Evolutionary conservation across 2,888 invertebrate genomes (phyloP).

Genomic region (Anticlea derivata): DNA sequence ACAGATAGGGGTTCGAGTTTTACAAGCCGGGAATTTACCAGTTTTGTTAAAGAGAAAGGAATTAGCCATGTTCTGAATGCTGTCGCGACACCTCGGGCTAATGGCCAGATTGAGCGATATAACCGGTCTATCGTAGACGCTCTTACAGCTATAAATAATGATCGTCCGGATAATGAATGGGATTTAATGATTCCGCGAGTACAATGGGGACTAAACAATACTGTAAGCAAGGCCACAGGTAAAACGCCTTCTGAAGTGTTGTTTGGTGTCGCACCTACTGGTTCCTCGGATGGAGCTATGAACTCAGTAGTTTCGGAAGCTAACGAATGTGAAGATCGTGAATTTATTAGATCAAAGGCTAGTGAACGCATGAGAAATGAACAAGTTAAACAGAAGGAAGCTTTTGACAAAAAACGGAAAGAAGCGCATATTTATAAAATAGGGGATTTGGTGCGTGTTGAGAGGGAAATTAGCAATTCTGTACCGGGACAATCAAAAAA

Average conservation of each 20-base stretch:
- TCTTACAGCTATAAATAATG: not conserved
- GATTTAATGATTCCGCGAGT: not conserved
- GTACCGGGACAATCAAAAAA: not conserved
- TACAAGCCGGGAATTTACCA: not conserved
- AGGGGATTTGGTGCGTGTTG: not conserved
- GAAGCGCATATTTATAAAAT: not conserved
- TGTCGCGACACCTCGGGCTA: too few relatives aligned
- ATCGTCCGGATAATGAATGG: not conserved
- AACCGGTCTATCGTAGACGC: not conserved
- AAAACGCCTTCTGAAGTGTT: not conserved
- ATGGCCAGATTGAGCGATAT: not conserved
- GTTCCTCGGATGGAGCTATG: not conserved
- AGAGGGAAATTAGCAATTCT: not conserved
- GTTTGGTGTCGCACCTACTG: not conserved
- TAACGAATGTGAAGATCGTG: not conserved
- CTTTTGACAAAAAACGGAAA: not conserved
- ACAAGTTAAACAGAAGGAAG: not conserved
- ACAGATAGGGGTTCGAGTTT: not conserved
- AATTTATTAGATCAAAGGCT: not conserved
- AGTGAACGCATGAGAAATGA: not conserved
- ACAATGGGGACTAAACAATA: constrained; percentile 1
- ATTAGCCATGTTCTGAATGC: not conserved
- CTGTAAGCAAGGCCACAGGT: not conserved
- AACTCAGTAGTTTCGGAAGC: not conserved
- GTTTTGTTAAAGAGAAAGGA: not conserved